Evolutionary conservation across 2,797 vertebrate genomes (phyloP).

Genomic region (Dallia pectoralis): DNA sequence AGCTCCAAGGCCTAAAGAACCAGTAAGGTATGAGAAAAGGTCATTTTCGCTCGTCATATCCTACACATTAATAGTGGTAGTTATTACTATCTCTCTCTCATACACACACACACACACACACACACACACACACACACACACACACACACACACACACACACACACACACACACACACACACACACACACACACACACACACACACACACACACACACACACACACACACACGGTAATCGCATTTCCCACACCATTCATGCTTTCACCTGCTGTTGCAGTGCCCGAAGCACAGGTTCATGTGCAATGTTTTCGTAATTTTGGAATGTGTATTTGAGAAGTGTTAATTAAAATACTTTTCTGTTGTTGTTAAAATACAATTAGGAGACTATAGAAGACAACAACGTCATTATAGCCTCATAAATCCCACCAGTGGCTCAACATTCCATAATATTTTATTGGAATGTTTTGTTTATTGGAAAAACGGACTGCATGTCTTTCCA

Average conservation of each 20-base stretch:
- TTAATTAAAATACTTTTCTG: too few species aligned
- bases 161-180: conserved; percentile 16
- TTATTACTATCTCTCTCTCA: not conserved
- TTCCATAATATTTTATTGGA: not conserved
- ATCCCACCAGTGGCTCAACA: not conserved
- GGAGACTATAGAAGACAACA: not conserved
- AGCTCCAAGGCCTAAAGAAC: not conserved
- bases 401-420: not conserved
- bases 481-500: not conserved
- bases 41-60: too few species aligned
- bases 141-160: conserved; percentile 54
- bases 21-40: not conserved
- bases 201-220: conserved; percentile 5
- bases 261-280: not conserved
- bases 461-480: not conserved
- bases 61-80: not conserved
- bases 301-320: not conserved
- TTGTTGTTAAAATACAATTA: not conserved
- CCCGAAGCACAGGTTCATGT: not conserved
- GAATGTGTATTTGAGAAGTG: not conserved
- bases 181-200: conserved; percentile 8
- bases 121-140: conserved; percentile 56
- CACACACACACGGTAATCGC: conserved; percentile 17
- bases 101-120: not conserved
- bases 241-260: not conserved